Evolutionary conservation across 2,113 vertebrate species (phyloP).

Genomic region (Patagioenas fasciata): DNA sequence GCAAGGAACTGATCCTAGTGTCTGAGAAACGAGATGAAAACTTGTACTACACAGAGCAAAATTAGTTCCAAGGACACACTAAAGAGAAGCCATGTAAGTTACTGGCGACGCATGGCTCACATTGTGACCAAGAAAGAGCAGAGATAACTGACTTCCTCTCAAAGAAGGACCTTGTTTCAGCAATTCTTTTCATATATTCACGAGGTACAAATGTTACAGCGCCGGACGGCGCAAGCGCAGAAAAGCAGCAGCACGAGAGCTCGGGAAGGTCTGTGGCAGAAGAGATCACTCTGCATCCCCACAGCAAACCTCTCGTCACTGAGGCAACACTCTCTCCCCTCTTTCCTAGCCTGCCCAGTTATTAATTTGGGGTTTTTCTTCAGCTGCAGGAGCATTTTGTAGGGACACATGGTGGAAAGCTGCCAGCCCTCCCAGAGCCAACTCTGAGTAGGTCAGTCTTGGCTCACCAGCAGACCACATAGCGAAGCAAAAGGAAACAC

Average conservation of each 20-base stretch:
- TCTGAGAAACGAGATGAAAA: background rate
- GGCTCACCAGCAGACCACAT: conserved; percentile 50
- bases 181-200: background rate
- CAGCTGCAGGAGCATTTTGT: background rate
- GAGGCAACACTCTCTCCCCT: background rate
- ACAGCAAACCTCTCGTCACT: background rate
- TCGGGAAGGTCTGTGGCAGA: background rate
- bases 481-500: conserved; percentile 27
- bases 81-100: background rate
- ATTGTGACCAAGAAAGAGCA: background rate
- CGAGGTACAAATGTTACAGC: background rate
- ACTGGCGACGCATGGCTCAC: background rate
- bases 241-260: background rate
- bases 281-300: background rate
- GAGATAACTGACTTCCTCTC: background rate
- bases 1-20: background rate
- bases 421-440: conserved; percentile 45
- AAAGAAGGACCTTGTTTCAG: background rate
- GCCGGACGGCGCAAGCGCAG: background rate
- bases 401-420: conserved; percentile 11
- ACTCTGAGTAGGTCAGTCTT: conserved; percentile 33
- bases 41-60: background rate
- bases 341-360: background rate
- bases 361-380: background rate
- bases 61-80: background rate